phyloP scores from a whole-genome alignment of 2,113 vertebrate genomes.

The Prietella phreatophila region DNA sequence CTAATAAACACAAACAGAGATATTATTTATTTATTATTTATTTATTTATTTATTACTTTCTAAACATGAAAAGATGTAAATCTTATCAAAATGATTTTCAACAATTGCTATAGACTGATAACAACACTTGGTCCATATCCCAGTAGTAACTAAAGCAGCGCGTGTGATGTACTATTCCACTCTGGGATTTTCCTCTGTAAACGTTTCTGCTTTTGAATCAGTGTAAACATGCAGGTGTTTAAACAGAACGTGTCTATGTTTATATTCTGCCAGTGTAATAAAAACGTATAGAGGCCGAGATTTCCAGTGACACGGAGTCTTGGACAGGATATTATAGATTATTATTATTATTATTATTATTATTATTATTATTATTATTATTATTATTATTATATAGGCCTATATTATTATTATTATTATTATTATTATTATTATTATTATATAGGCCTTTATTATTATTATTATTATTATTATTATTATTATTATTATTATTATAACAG shows the following conservation, averaged over 20 bases:
- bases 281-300: neutral
- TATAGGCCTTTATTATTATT: neutral
- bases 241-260: neutral
- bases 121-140: too few species aligned
- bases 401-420: neutral
- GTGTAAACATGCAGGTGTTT: conserved; percentile 4
- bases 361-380: neutral
- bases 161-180: neutral
- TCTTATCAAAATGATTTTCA: neutral
- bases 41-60: too few species aligned
- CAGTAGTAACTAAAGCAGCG: neutral
- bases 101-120: neutral
- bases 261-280: neutral
- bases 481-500: neutral
- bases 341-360: neutral
- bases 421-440: neutral
- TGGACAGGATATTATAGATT: neutral
- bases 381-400: neutral
- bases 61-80: neutral
- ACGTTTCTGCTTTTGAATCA: neutral
- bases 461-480: neutral
- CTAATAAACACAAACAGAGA: neutral
- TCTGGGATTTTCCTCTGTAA: too few species aligned
- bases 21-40: too few species aligned
- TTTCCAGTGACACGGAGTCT: neutral